Evolutionary conservation across 2,797 vertebrate species (phyloP), one percentile per base, ranked within the genome.

Genomic region (Melanotaenia trifasciata): DNA sequence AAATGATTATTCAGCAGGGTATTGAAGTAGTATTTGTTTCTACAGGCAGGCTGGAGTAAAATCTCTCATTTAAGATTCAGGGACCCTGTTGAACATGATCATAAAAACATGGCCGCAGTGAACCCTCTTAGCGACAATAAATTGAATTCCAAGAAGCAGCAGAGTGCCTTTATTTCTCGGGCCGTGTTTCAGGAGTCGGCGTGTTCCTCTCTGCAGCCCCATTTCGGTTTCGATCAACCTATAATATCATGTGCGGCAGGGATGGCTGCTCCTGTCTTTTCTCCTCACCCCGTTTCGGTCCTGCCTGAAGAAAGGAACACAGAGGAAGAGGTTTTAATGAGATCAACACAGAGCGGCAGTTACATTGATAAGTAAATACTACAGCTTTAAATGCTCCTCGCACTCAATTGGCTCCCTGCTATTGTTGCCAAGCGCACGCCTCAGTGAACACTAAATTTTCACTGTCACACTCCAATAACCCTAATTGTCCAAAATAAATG

Each of bases 401-500:
- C 95, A 94, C 94, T 94, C 94, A 89, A 94, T 95, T 94, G 93
- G 95, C 90, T 93, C 90, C 93, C 86, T 64, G 94, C 84, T 10
- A 95, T 97, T 96, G 95, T 97, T 95, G 94, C 94, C 69, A 90
- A 76, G 93, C 93, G 91, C 89, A 96, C 91, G 96, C 96, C 95
- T 94, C 93, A 87, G 90, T 83, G 94, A 92, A 92, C 96, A 94
- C 96, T 96, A 96, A 96, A 98, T 96, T 97, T 97, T 95, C 94
- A 95, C 96, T 97, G 97, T 98, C 97, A 98, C 97, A 97, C 97
- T 98, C 95, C 96, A 98, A 97, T 98, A 98, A 96, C 96, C 96
- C 95, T 99, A 98, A 99, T 98, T 98, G 97, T 98, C 95, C 95
- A 96, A 97, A 98, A 97, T 97, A 97, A 99, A 99, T 97, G 95